Percentiles rank a stretch among this genome's conserved stretches.
phyloP scores from a whole-genome alignment of 1,140 invertebrate genomes.

The Steinernema feltiae region DNA sequence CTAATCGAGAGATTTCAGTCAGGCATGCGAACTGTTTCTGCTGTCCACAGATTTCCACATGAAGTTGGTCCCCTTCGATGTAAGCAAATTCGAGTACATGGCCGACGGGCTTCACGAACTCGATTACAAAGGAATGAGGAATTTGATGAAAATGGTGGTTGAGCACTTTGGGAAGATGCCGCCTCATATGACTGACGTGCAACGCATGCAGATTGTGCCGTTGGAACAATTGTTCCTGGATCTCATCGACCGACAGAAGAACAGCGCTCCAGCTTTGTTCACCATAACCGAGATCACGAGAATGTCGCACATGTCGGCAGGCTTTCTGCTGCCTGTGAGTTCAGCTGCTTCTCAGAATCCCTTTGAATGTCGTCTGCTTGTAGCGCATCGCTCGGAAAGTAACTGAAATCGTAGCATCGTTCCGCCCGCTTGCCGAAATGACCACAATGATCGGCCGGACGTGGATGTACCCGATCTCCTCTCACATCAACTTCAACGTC shows the following conservation, averaged over 20 bases:
- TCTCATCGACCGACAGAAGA: not conserved
- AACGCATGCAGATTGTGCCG: not conserved
- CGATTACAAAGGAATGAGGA: not conserved
- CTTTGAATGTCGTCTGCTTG: not conserved
- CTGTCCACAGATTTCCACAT: not conserved
- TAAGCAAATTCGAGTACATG: not conserved
- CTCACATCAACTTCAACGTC: slow-evolving; percentile 22
- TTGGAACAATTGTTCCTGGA: not conserved
- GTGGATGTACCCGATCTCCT: slow-evolving; percentile 25
- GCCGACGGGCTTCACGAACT: not conserved
- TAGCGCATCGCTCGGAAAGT: slow-evolving; percentile 27
- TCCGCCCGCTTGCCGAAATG: slow-evolving; percentile 30
- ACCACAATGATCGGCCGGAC: slow-evolving; percentile 19
- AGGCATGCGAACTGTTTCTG: not conserved
- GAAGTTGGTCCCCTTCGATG: not conserved
- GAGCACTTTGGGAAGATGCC: not conserved
- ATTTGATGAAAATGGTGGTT: not conserved
- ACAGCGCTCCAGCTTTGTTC: not conserved
- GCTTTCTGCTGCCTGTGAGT: not conserved
- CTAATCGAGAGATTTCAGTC: not conserved
- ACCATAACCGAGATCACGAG: not conserved
- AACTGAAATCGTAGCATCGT: slow-evolving; percentile 15
- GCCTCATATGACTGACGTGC: not conserved
- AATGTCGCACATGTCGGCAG: not conserved
- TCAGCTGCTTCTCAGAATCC: not conserved